Percentiles rank a stretch among this genome's conserved stretches.
phyloP scores from a whole-genome alignment of 1,140 invertebrate genomes.

The Scaptomyza graminum region DNA sequence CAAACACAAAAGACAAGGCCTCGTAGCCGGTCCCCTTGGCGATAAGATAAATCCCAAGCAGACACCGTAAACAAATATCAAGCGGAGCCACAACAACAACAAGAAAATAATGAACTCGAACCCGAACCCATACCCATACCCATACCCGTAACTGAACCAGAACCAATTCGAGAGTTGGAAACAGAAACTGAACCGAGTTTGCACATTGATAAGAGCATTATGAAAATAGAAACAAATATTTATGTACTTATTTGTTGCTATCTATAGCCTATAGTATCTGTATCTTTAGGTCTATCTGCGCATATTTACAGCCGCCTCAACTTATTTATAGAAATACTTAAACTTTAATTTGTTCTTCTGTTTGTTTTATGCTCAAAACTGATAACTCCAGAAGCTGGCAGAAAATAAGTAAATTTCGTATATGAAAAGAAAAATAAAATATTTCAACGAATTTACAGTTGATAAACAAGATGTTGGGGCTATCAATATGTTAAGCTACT shows the following conservation, averaged over 20 bases:
- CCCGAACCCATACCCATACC: neutral
- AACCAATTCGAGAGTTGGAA: slow-evolving; percentile 15
- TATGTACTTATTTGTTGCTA: slow-evolving; percentile 56
- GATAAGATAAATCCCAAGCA: slow-evolving; percentile 33
- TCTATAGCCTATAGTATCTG: slow-evolving; percentile 1
- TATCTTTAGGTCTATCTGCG: slow-evolving; percentile 1
- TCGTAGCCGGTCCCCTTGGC: neutral
- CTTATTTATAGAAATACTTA: neutral
- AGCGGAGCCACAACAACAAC: neutral
- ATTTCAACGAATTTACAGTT: no score
- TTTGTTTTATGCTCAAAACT: no score
- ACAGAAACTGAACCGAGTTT: slow-evolving; percentile 46
- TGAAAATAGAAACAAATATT: slow-evolving; percentile 74
- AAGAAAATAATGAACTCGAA: slow-evolving; percentile 18
- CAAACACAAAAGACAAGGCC: slow-evolving; percentile 9
- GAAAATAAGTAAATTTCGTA: no score
- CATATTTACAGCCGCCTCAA: neutral
- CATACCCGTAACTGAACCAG: slow-evolving; percentile 2
- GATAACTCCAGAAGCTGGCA: no score
- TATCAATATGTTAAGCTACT: no score
- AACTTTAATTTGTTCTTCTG: neutral
- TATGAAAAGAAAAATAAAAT: no score
- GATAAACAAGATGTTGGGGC: no score
- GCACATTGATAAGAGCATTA: slow-evolving; percentile 65
- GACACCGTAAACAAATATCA: slow-evolving; percentile 48